Conservation (phyloP, 2,113 vertebrate species). For the Hemicordylus capensis region DNA sequence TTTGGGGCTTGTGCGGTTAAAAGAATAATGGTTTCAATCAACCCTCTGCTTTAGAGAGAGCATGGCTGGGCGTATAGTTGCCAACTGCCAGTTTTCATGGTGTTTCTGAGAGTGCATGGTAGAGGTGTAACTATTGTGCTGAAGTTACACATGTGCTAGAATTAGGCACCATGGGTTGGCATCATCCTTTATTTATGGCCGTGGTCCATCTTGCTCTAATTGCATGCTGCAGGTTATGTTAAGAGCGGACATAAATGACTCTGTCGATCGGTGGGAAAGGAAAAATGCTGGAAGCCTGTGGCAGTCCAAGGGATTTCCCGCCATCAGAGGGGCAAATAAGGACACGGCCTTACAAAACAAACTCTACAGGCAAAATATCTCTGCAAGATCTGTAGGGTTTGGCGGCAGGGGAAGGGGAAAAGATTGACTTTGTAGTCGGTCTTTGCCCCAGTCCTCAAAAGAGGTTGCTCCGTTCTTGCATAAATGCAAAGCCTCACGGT, state of each 20-base stretch:
- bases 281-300: not conserved
- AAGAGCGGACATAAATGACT: not conserved
- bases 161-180: not conserved
- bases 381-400: rapidly evolving
- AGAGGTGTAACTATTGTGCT: not conserved
- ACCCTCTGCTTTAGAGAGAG: not conserved
- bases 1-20: not conserved
- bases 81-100: not conserved
- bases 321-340: not conserved
- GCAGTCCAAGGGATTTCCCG: not conserved
- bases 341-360: not conserved
- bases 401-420: not conserved
- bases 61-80: not conserved
- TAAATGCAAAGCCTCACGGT: not conserved
- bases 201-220: not conserved
- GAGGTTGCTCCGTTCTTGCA: not conserved
- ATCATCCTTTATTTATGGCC: not conserved
- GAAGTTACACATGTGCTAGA: not conserved
- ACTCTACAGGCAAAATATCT: not conserved
- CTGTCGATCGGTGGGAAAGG: not conserved
- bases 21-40: not conserved
- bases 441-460: not conserved
- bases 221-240: not conserved
- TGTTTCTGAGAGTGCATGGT: not conserved
- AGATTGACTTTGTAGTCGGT: not conserved